Conservation (phyloP, 2,888 invertebrate species). For the Drosophila neoperkinsi region DNA sequence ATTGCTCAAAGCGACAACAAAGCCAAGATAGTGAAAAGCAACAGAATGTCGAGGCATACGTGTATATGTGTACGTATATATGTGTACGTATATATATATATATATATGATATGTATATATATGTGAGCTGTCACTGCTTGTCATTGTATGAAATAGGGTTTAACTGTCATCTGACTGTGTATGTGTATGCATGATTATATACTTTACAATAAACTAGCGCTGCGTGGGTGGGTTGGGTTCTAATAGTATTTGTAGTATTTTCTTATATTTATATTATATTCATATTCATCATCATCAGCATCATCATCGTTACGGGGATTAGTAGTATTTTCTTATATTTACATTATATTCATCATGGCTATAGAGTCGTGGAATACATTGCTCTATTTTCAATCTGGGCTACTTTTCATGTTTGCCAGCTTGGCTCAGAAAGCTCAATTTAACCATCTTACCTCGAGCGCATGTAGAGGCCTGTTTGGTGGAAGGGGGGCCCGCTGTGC, state of each 20-base stretch:
- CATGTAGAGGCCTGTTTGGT: conserved; percentile 19
- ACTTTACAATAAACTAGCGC: not conserved
- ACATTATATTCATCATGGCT: not conserved
- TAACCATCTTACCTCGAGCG: conserved; percentile 31
- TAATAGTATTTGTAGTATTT: not conserved
- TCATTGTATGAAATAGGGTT: not conserved
- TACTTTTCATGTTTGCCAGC: conserved; percentile 1
- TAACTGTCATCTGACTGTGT: not conserved
- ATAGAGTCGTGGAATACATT: not conserved
- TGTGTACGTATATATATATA: too few relatives aligned
- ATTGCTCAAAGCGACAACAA: not conserved
- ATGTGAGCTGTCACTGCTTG: not conserved
- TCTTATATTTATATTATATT: not conserved
- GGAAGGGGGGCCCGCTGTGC: too few relatives aligned
- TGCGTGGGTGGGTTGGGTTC: not conserved
- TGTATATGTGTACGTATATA: not conserved
- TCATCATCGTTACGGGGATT: not conserved
- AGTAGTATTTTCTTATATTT: not conserved
- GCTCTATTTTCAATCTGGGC: not conserved
- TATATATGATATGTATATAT: too few relatives aligned
- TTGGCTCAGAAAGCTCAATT: conserved; percentile 26
- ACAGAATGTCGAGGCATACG: not conserved
- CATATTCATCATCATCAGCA: not conserved
- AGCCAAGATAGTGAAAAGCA: conserved; percentile 14
- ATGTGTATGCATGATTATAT: not conserved